phyloP scores from a whole-genome alignment of 2,888 invertebrate species.

The Leuctra nigra region DNA sequence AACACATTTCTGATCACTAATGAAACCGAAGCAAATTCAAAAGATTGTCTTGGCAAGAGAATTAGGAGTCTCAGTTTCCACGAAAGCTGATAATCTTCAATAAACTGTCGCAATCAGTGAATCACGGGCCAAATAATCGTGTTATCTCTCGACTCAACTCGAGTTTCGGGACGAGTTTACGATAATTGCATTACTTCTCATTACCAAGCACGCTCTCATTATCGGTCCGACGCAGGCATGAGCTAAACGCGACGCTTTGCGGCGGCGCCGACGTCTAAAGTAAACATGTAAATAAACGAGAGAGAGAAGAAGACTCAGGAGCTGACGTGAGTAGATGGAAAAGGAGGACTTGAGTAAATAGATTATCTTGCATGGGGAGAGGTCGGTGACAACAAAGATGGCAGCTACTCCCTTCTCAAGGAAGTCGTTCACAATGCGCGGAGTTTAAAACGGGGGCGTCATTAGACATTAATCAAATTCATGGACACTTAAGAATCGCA shows the following conservation, averaged over 20 bases:
- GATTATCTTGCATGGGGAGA: constrained; percentile 10
- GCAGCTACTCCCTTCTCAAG: background rate
- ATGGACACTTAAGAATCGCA: background rate
- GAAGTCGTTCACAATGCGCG: background rate
- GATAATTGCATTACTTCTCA: constrained; percentile 3
- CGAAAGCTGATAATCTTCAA: background rate
- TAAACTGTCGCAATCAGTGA: constrained; percentile 8
- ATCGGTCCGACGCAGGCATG: background rate
- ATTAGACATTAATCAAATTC: constrained; percentile 15
- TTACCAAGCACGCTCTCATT: background rate
- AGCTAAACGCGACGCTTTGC: background rate
- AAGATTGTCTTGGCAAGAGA: too few species aligned
- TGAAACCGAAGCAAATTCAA: too few species aligned
- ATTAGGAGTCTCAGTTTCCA: too few species aligned
- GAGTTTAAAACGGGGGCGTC: background rate
- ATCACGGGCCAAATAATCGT: background rate
- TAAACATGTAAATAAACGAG: background rate
- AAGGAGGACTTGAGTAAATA: background rate
- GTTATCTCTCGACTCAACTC: background rate
- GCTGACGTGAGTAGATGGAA: background rate
- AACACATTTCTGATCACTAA: too few species aligned
- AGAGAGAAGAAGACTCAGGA: background rate
- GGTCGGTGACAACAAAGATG: constrained; percentile 5
- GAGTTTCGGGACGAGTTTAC: background rate
- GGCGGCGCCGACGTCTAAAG: background rate